Evolutionary conservation across 2,113 vertebrate species (phyloP).

Genomic region (Ciconia maguari): DNA sequence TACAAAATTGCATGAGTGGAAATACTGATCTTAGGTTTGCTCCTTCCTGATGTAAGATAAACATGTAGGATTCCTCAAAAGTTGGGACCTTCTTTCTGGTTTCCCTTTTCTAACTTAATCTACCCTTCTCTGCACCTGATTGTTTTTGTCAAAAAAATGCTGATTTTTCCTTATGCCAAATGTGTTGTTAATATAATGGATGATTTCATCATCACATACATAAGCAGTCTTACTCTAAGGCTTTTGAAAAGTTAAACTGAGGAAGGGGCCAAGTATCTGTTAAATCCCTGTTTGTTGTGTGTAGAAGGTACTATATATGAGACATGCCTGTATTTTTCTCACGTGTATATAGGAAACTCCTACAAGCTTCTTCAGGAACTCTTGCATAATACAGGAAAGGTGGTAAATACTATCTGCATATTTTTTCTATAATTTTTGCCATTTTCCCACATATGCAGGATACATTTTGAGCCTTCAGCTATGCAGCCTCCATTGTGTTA

Average conservation of each 20-base stretch:
- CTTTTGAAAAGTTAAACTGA: not conserved
- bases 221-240: not conserved
- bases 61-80: not conserved
- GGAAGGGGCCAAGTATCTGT: not conserved
- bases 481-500: not conserved
- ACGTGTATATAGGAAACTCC: not conserved
- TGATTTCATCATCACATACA: not conserved
- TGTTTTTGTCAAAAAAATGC: not conserved
- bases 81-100: not conserved
- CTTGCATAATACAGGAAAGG: not conserved
- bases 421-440: not conserved
- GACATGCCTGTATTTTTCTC: not conserved
- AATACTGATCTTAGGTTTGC: not conserved
- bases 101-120: not conserved
- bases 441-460: not conserved
- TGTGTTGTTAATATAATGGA: not conserved
- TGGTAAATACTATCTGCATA: not conserved
- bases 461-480: not conserved
- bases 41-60: not conserved
- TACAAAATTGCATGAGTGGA: not conserved
- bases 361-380: not conserved
- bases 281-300: not conserved
- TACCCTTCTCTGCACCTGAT: not conserved
- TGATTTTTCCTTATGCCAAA: not conserved
- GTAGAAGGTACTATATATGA: not conserved